Conservation (phyloP, 92 coral and sea anemone genomes). For the Porites divaricata region DNA sequence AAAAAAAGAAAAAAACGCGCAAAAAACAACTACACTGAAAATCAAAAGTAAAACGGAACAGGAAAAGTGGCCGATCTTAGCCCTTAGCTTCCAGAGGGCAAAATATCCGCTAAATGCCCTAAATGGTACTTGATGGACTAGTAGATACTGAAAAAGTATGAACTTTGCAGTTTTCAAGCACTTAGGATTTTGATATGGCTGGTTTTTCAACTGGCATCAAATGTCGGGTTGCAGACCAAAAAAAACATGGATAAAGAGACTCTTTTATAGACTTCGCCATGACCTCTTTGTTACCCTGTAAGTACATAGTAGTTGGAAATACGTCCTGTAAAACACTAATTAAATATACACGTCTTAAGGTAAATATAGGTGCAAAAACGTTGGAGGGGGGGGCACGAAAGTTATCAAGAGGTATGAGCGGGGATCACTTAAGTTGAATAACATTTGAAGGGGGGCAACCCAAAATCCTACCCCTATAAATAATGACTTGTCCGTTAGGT, state of each 20-base stretch:
- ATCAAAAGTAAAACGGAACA: too few relatives aligned
- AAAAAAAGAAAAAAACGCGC: too few relatives aligned
- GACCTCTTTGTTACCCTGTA: constrained; percentile 19
- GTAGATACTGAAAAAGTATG: not conserved
- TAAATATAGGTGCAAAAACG: not conserved
- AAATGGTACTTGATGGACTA: not conserved
- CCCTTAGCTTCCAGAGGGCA: too few relatives aligned
- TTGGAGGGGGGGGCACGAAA: not conserved
- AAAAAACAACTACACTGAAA: too few relatives aligned
- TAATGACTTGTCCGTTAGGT: too few relatives aligned
- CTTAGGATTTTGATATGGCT: constrained; percentile 5
- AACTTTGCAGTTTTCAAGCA: not conserved
- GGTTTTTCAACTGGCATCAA: constrained; percentile 32
- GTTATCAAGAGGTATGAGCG: not conserved
- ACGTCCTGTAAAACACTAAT: not conserved
- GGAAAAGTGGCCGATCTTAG: too few relatives aligned
- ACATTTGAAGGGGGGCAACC: too few relatives aligned
- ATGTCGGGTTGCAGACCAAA: constrained; percentile 31
- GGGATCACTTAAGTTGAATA: too few relatives aligned
- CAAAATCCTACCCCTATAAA: too few relatives aligned
- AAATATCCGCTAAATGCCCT: too few relatives aligned
- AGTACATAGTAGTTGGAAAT: not conserved
- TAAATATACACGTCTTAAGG: not conserved
- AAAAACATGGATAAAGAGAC: constrained; percentile 31
- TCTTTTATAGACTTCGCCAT: constrained; percentile 21